phyloP scores from a whole-genome alignment of 2,113 vertebrate genomes.

The Nothoprocta pentlandii region DNA sequence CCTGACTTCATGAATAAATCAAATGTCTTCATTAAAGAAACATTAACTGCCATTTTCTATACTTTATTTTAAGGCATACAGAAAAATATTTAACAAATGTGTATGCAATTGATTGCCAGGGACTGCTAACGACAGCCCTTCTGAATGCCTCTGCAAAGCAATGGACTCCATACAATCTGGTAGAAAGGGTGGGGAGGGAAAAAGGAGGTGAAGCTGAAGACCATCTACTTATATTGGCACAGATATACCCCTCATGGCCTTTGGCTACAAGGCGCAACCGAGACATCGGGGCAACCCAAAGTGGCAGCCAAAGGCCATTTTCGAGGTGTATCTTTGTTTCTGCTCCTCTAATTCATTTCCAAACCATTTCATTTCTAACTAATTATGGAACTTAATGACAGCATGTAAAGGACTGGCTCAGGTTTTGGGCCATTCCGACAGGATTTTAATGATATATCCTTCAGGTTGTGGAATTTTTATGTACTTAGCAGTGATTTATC shows the following conservation, averaged over 20 bases:
- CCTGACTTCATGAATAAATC: constrained; percentile 62
- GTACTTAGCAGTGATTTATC: constrained; percentile 67
- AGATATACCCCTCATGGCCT: constrained; percentile 30
- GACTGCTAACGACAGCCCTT: constrained; percentile 67
- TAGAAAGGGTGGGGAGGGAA: constrained; percentile 33
- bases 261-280: constrained; percentile 36
- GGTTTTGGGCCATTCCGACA: constrained; percentile 60
- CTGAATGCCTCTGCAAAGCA: constrained; percentile 69
- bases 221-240: constrained; percentile 33
- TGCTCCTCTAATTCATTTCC: constrained; percentile 61
- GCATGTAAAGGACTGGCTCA: constrained; percentile 49
- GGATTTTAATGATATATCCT: constrained; percentile 64
- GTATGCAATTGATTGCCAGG: constrained; percentile 66
- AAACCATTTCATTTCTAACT: constrained; percentile 66
- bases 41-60: constrained; percentile 60
- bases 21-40: constrained; percentile 68
- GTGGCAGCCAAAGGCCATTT: constrained; percentile 52
- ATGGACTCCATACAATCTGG: constrained; percentile 54
- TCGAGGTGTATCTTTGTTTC: constrained; percentile 50
- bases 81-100: constrained; percentile 73
- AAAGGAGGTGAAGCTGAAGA: constrained; percentile 63
- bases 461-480: constrained; percentile 64
- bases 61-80: constrained; percentile 76
- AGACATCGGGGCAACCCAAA: constrained; percentile 27
- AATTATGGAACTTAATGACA: constrained; percentile 68